Percentiles rank a stretch among this genome's conserved stretches.
Evolutionary conservation across 1,140 invertebrate genomes (phyloP).

Genomic region (Drosophila punjabiensis): DNA sequence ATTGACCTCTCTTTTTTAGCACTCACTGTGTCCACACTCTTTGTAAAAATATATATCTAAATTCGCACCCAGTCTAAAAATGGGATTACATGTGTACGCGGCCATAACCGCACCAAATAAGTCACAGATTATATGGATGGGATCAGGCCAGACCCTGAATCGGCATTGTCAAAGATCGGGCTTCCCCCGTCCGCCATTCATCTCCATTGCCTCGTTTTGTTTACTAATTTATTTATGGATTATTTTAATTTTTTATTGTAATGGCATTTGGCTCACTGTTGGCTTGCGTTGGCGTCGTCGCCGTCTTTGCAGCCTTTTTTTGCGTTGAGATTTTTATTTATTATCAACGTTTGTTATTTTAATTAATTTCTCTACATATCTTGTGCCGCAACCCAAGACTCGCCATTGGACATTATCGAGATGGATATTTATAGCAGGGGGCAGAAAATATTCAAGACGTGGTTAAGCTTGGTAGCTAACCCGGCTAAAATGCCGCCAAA

Average conservation of each 20-base stretch:
- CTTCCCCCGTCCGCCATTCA: background rate
- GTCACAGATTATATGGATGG: conserved; percentile 20
- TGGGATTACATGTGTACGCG: conserved; percentile 60
- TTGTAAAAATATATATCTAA: conserved; percentile 42
- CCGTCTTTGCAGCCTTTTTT: conserved; percentile 23
- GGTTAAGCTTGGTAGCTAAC: conserved; percentile 15
- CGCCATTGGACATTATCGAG: conserved; percentile 26
- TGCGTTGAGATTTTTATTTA: conserved; percentile 61
- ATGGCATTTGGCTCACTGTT: conserved; percentile 64
- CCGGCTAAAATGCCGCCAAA: conserved; percentile 25
- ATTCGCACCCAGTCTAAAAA: conserved; percentile 40
- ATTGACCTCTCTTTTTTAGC: conserved; percentile 12
- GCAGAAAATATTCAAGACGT: conserved; percentile 12
- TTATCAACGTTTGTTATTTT: conserved; percentile 76
- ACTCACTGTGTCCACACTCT: conserved; percentile 42
- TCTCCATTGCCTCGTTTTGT: conserved; percentile 45
- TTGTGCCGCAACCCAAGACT: conserved; percentile 41
- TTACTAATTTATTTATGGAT: conserved; percentile 78
- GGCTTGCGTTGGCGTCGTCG: conserved; percentile 48
- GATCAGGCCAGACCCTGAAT: conserved; percentile 32
- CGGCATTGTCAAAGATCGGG: conserved; percentile 23
- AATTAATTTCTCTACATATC: conserved; percentile 69
- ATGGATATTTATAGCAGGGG: conserved; percentile 43
- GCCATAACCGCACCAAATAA: conserved; percentile 40
- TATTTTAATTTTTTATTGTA: conserved; percentile 74